These are phyloP conservation scores for Jacana jacana DNA, from an alignment of 2,113 vertebrate species.

Conservation along the genomic window DNA sequence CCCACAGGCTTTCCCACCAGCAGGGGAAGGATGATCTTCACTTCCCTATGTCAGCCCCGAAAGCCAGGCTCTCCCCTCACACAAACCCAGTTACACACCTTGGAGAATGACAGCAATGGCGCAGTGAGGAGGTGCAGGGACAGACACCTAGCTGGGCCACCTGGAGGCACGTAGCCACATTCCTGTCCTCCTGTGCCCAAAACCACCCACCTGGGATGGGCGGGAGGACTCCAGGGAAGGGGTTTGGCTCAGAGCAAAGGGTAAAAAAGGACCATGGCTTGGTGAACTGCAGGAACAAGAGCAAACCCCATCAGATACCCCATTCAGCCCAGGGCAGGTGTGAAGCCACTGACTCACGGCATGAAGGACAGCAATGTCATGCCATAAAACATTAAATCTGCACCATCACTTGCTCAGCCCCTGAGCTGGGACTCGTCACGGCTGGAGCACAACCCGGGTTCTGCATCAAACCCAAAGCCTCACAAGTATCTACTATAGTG, in stretches of 20 bases:
- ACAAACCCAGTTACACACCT: background rate
- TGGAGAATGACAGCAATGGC: background rate
- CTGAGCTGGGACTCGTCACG: accelerated
- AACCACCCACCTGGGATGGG: background rate
- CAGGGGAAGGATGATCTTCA: background rate
- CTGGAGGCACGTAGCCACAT: accelerated
- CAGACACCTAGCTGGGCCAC: background rate
- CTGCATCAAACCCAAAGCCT: background rate
- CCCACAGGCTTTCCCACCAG: background rate
- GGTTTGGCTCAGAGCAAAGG: background rate
- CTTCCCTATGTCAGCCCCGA: accelerated
- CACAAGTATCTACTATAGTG: background rate
- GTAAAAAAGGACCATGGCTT: background rate
- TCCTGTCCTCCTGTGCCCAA: background rate
- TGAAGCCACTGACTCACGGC: background rate
- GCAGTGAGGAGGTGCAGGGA: background rate
- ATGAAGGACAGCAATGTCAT: background rate
- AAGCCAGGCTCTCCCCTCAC: background rate
- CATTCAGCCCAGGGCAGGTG: background rate
- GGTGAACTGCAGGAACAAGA: background rate
- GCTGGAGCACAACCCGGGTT: background rate
- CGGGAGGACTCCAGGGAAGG: background rate
- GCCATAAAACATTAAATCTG: background rate
- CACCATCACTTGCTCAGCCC: background rate
- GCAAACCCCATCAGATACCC: background rate